Evolutionary conservation across 2,113 vertebrate genomes (phyloP).

Genomic region (Caretta caretta): DNA sequence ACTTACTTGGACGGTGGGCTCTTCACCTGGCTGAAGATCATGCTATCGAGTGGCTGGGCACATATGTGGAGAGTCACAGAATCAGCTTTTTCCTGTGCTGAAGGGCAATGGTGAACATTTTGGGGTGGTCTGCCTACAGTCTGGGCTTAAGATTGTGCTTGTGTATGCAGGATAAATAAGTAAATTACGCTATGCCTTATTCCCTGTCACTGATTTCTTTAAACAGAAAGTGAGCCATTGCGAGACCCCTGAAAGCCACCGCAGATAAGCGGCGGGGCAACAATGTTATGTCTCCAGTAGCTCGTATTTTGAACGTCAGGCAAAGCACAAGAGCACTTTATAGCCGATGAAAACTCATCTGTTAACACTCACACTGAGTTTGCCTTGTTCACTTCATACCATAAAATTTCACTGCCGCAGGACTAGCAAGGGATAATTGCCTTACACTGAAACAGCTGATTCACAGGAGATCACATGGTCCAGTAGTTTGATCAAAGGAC

Average conservation of each 20-base stretch:
- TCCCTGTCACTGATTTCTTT: too few species aligned
- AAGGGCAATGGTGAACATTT: background rate
- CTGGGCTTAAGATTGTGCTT: background rate
- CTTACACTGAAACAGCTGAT: background rate
- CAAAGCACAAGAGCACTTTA: background rate
- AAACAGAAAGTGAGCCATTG: background rate
- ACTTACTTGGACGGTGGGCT: too few species aligned
- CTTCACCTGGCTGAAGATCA: too few species aligned
- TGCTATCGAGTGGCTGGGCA: too few species aligned
- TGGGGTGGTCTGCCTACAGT: background rate
- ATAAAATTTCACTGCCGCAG: background rate
- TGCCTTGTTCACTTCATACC: background rate
- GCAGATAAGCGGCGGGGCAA: background rate
- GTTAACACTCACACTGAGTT: background rate
- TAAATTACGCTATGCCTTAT: too few species aligned
- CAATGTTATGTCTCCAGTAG: background rate
- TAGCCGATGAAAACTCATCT: background rate
- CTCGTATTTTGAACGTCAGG: background rate
- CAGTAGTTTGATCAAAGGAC: background rate
- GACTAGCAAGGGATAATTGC: background rate
- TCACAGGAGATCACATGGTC: background rate
- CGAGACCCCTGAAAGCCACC: background rate
- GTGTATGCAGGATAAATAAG: background rate
- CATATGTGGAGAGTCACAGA: too few species aligned
- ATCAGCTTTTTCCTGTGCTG: background rate